These are phyloP conservation scores for Polypterus bichir DNA, from an alignment of 2,113 vertebrate species.

Conservation along the genomic window DNA sequence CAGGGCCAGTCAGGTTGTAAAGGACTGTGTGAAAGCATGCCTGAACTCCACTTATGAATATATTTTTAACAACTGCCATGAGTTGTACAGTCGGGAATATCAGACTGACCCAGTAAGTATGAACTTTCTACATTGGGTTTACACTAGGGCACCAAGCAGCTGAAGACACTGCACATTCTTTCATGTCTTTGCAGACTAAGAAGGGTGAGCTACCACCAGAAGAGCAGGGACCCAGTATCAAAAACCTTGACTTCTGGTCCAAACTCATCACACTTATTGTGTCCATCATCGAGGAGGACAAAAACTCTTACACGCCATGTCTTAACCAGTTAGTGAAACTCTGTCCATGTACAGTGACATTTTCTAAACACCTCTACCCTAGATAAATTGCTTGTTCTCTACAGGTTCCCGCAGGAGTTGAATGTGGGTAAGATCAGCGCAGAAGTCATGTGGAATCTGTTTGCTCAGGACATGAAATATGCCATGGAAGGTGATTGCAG, in stretches of 20 bases:
- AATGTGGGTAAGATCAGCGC: slow-evolving; percentile 97
- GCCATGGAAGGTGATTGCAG: slow-evolving; percentile 86
- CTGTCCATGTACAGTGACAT: neutral
- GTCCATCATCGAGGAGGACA: slow-evolving; percentile 96
- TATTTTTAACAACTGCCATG: slow-evolving; percentile 95
- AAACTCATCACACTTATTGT: slow-evolving; percentile 97
- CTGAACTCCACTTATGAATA: slow-evolving; percentile 96
- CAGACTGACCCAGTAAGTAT: slow-evolving; percentile 79
- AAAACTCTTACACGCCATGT: slow-evolving; percentile 94
- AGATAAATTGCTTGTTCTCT: neutral
- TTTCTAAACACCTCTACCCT: neutral
- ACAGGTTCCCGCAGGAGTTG: slow-evolving; percentile 82
- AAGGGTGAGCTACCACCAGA: slow-evolving; percentile 84
- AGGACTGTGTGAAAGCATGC: slow-evolving; percentile 93
- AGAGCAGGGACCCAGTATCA: slow-evolving; percentile 95
- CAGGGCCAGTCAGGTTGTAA: slow-evolving; percentile 90
- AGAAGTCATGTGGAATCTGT: slow-evolving; percentile 97
- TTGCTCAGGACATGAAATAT: slow-evolving; percentile 98
- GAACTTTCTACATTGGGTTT: too few relatives aligned
- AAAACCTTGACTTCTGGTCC: slow-evolving; percentile 97
- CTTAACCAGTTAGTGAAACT: slow-evolving; percentile 80
- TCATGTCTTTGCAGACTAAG: slow-evolving; percentile 56
- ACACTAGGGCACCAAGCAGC: too few relatives aligned
- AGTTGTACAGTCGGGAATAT: slow-evolving; percentile 92
- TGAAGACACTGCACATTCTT: neutral